phyloP scores from a whole-genome alignment of 2,797 vertebrate species.

The Semaprochilodus insignis region DNA sequence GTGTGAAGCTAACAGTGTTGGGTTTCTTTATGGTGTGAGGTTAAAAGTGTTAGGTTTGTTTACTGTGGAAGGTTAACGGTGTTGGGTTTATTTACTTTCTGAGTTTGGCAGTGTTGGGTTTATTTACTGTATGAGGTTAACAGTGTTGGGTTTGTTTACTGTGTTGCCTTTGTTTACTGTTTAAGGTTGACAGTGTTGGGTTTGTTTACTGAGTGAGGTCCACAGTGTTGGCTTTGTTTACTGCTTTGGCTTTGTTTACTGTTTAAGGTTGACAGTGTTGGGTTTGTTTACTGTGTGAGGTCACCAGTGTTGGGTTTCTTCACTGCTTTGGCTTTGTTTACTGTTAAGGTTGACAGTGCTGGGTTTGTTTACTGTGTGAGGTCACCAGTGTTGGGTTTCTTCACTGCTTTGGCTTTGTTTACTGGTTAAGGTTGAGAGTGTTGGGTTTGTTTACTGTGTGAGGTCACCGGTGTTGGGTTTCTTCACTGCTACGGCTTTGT shows the following conservation, averaged over 20 bases:
- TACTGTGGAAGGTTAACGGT: not conserved
- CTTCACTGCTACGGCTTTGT: not conserved
- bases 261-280: not conserved
- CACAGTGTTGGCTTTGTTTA: not conserved
- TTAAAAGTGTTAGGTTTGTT: not conserved
- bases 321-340: not conserved
- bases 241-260: not conserved
- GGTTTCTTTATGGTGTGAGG: not conserved
- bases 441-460: conserved; percentile 55
- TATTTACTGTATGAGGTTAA: not conserved
- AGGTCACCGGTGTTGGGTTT: not conserved
- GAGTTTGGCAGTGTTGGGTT: not conserved
- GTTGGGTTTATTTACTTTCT: conserved; percentile 68
- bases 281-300: not conserved
- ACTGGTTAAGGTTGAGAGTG: not conserved
- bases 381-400: not conserved
- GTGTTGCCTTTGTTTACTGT: not conserved
- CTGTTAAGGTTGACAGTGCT: not conserved
- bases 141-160: not conserved
- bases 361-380: not conserved
- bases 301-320: not conserved
- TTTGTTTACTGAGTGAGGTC: not conserved
- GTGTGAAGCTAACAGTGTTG: not conserved
- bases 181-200: not conserved
- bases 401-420: not conserved